Evolutionary conservation across 1,140 invertebrate species (phyloP), one percentile per base, ranked within the genome.

Genomic region (Gryllus bimaculatus): DNA sequence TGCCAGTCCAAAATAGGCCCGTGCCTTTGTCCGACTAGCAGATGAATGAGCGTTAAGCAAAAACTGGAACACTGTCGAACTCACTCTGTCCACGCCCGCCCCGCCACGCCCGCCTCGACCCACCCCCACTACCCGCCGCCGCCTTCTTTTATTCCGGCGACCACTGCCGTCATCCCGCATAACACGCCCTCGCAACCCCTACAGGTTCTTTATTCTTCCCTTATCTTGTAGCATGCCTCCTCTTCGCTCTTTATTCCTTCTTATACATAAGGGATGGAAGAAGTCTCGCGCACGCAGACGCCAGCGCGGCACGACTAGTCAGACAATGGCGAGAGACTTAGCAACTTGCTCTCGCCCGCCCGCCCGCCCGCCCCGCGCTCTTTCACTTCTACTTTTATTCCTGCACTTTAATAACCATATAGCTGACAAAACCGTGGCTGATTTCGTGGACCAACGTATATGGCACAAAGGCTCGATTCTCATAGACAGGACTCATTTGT

Each of bases 381-480:
- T 66, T 66, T 66, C 54, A 66, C 54, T 54, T 48, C 8, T 20
- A 20, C 7, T 77, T 77, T 48, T 77, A 77, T 48, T 49, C 48
- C 20, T 48, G 48, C 76, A 77, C 76, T 77, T 77, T 77, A 77
- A 77, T 77, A 77, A 77, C 76, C 76, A 77, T 77, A 77, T 77
- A 77, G 76, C 76, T 77, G 76, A 77, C 76, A 77, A 77, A 77
- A 77, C 76, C 76, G 76, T 47, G 49, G 48, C 76, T 77, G 76
- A 77, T 77, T 77, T 54, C 76, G 76, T 77, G 76, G 76, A 54
- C 76, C 47, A 77, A 77, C 76, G 76, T 77, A 48, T 66, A 66
- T 66, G 54, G 20, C 76, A 77, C 76, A 77, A 77, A 77, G 48
- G 76, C 76, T 49, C 76, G 76, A 77, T 77, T 77, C 76, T 77